Evolutionary conservation across 2,888 invertebrate species (phyloP).

Genomic region (Gerris lacustris): DNA sequence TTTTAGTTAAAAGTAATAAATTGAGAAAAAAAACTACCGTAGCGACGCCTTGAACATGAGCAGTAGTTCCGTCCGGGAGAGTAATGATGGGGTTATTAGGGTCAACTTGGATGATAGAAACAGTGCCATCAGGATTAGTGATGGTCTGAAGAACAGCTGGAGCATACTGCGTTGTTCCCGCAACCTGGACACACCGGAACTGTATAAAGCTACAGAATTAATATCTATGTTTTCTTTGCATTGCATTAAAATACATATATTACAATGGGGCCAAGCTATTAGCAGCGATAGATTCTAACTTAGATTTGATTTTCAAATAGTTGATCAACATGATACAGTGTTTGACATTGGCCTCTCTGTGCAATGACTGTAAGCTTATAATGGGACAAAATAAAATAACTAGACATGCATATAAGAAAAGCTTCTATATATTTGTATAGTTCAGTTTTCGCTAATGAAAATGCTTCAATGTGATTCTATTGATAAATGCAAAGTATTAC

Average conservation of each 20-base stretch:
- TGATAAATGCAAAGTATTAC: too few relatives aligned
- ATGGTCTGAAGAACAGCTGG: constrained; percentile 86
- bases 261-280: not conserved
- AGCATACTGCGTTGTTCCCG: constrained; percentile 27
- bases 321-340: too few relatives aligned
- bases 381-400: too few relatives aligned
- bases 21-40: constrained; percentile 39
- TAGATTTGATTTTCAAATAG: not conserved
- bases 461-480: too few relatives aligned
- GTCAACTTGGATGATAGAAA: constrained; percentile 91
- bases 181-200: constrained; percentile 8
- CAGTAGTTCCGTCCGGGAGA: constrained; percentile 88
- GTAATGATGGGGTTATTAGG: constrained; percentile 89
- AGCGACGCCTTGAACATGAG: constrained; percentile 75
- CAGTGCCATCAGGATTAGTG: constrained; percentile 90
- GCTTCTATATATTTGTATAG: too few relatives aligned
- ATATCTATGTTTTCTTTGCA: not conserved
- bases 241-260: not conserved
- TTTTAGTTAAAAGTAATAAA: not conserved
- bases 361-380: too few relatives aligned
- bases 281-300: constrained; percentile 14
- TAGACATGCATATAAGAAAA: too few relatives aligned
- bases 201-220: not conserved
- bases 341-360: too few relatives aligned
- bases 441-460: too few relatives aligned